Base-by-base conservation (phyloP, 92 coral and sea anemone species). In the Parazoanthus swiftii region DNA sequence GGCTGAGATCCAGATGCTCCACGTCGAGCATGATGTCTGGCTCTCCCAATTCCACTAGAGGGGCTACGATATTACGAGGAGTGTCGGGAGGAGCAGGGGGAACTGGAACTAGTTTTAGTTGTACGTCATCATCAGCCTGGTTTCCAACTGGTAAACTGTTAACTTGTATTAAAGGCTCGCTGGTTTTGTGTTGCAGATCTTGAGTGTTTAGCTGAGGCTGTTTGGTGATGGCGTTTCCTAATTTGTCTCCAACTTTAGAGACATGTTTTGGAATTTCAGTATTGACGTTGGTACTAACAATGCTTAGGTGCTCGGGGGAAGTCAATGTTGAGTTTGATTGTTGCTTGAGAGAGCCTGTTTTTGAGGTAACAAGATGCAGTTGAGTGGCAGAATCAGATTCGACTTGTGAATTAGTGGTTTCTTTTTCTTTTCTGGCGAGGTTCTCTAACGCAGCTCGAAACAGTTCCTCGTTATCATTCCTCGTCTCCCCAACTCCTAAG, bases 341-440 rank as follows among this genome's bases (percentile, higher is more conserved):
- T 68, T 46, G 44, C 7, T 51, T 29, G 21, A 68, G 63, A 18
- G 66, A 70, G 44, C 13, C 36, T 43, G 10, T 73, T 29, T 72
- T 74, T 50, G 43, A 26, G 38, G 35, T 16, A 13, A 42, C 67
- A 48, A 54, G 66, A 1, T 72, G 70, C 56, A 9, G 77, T 71
- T 43, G 42, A 39, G 20, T 18, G 44, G 1, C 36, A 26, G 87
- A 44, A 84, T 46, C 77, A 76, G 80, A 44, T 76, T 76, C 80
- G 29, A 37, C 46, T 76, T 76, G 25, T 11, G 56, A 29, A 29
- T 33, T 59, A 20, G 68, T 48, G 25, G 67, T 46, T 72, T 84
- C 87, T 46, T 84, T 84, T 72, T 84, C 86, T 70, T 83, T 83
- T 48, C 78, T 16, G 13, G 87, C 18, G 16, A 84, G 87, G n/a